Conservation (phyloP, 2,888 invertebrate species). For the Seira ritae region DNA sequence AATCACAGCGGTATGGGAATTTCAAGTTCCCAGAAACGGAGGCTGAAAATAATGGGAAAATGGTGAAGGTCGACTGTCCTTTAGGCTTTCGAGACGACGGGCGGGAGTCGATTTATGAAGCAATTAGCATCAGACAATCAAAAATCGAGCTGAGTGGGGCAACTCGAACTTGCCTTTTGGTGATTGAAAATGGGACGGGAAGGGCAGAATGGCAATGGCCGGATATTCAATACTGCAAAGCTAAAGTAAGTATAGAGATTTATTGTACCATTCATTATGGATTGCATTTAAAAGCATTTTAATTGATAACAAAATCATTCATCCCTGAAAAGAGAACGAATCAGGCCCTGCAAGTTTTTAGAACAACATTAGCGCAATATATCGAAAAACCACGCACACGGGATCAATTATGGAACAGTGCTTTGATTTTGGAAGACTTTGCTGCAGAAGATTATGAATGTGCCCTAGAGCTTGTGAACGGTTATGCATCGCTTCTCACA, state of each 20-base stretch:
- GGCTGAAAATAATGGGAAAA: conserved; percentile 36
- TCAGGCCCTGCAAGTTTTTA: too few species aligned
- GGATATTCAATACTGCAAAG: conserved; percentile 8
- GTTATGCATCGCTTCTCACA: conserved; percentile 48
- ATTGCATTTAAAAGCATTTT: not conserved
- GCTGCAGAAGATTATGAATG: conserved; percentile 34
- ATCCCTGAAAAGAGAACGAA: too few species aligned
- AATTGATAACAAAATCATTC: too few species aligned
- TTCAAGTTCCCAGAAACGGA: conserved; percentile 43
- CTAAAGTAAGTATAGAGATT: conserved; percentile 2
- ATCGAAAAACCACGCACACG: too few species aligned
- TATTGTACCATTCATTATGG: not conserved
- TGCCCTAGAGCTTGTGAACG: conserved; percentile 58
- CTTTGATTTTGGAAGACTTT: not conserved
- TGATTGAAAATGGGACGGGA: not conserved
- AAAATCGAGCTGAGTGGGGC: conserved; percentile 48
- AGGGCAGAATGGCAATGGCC: conserved; percentile 31
- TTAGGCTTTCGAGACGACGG: conserved; percentile 56
- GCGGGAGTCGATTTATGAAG: conserved; percentile 20
- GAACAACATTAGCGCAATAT: too few species aligned
- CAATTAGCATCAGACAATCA: not conserved
- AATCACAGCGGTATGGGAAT: conserved; percentile 1
- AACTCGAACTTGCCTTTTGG: conserved; percentile 39
- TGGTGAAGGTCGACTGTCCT: conserved; percentile 37
- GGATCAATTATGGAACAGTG: not conserved